phyloP scores from a whole-genome alignment of 2,888 invertebrate species.

The Azorinus chamasolen region DNA sequence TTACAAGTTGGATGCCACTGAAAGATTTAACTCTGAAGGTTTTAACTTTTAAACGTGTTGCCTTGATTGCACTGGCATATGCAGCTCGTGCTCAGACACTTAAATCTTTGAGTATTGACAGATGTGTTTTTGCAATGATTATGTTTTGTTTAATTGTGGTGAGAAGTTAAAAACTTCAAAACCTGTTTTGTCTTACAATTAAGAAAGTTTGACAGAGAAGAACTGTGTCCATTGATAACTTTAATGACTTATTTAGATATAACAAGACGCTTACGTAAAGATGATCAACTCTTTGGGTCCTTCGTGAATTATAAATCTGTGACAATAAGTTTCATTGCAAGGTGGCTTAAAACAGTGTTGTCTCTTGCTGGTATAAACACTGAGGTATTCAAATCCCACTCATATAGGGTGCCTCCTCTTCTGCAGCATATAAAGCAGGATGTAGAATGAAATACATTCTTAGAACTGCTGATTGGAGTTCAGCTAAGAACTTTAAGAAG shows the following conservation, averaged over 20 bases:
- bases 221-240: constrained; percentile 9
- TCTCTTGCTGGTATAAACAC: constrained; percentile 22
- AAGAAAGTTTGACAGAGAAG: no score
- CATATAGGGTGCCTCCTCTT: constrained; percentile 19
- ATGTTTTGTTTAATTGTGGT: no score
- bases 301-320: constrained; percentile 25
- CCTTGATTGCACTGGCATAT: constrained; percentile 39
- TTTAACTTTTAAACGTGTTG: constrained; percentile 41
- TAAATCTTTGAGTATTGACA: no score
- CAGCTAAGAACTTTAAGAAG: constrained; percentile 24
- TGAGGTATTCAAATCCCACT: constrained; percentile 20
- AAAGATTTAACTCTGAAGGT: constrained; percentile 28
- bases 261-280: constrained; percentile 3
- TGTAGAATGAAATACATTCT: constrained; percentile 9
- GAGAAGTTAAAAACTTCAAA: no score
- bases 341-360: constrained; percentile 32
- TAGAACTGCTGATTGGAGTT: constrained; percentile 21
- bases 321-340: constrained; percentile 7
- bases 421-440: constrained; percentile 23
- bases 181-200: no score
- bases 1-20: constrained; percentile 29
- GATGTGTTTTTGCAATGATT: no score
- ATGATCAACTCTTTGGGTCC: constrained; percentile 12
- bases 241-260: constrained; percentile 20
- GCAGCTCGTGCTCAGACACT: constrained; percentile 22